Conservation (phyloP, 2,888 invertebrate species). For the Pandemis heparana region DNA sequence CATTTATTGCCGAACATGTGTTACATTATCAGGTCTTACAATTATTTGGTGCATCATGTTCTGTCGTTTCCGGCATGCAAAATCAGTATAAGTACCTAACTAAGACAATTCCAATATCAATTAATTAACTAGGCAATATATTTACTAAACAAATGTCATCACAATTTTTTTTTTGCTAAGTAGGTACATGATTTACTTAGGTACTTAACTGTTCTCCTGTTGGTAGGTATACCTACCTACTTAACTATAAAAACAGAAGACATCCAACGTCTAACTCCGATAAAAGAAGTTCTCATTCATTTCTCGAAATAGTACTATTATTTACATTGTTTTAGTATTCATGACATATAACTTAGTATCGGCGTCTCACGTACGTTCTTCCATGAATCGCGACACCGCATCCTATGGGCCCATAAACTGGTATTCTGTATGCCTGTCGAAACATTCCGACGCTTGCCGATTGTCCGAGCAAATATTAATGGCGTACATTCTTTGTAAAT, state of each 20-base stretch:
- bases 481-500: constrained; percentile 37
- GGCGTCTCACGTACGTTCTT: constrained; percentile 47
- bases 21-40: too few species aligned
- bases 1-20: too few species aligned
- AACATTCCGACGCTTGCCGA: constrained; percentile 29
- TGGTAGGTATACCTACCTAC: too few species aligned
- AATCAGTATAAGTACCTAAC: too few species aligned
- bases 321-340: constrained; percentile 49
- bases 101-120: too few species aligned
- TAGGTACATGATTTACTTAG: too few species aligned
- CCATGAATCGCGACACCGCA: constrained; percentile 47
- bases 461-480: constrained; percentile 39
- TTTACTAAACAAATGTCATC: too few species aligned
- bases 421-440: constrained; percentile 53
- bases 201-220: too few species aligned
- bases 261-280: not conserved
- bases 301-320: constrained; percentile 41
- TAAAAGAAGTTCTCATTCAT: constrained; percentile 18
- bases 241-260: not conserved
- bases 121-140: too few species aligned
- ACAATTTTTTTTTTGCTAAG: too few species aligned
- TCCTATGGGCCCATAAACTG: constrained; percentile 46
- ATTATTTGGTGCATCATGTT: too few species aligned
- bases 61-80: too few species aligned
- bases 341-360: constrained; percentile 44